Base-by-base conservation (phyloP, 2,888 invertebrate species). In the Drosophila longiperda region DNA sequence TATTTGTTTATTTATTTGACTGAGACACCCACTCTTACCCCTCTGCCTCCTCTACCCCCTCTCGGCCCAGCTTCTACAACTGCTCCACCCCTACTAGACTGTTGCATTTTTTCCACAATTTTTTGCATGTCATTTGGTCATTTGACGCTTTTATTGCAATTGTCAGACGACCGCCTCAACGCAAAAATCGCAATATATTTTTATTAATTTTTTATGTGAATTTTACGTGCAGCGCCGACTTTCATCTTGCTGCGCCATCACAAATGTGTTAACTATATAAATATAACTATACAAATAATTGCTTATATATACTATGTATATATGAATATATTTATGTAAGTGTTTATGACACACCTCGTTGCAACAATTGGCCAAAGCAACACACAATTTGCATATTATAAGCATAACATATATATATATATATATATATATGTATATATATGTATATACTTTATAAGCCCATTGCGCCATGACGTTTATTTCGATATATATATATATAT, bases 81-180 rank as follows among this genome's bases (percentile, higher is more conserved):
- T 4, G 45, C 53, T n/a, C 32, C 64, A 23, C 60, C 57, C 32
- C 36, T 34, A 17, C 8, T 20, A 33, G 9, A 38, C 48, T 29
- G 23, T 17, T 6, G 75, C 52, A 66, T 66, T 73, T 66, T 68
- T 55, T 34, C 58, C 77, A 72, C 59, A 29, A 29, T 29, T 75
- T 82, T 76, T 79, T 80, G 82, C 82, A 82, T 82, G 82, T 80
- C 82, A 73, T 36, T 57, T 20, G 38, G 66, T 70, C 65, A 74
- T 81, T 76, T 64, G 66, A 23, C 63, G n/a, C 52, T 66, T 61
- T 64, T 52, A 49, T 33, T 66, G 72, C 69, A 67, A 64, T 72
- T 82, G 79, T 75, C 82, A 78, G 63, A 65, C 66, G 64, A 66
- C 71, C 66, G 64, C 69, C 71, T 64, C 75, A 73, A 59, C 66